Percentiles rank a stretch among this genome's conserved stretches.
phyloP scores from a whole-genome alignment of 2,888 invertebrate genomes.

The Eupithecia centaureata region DNA sequence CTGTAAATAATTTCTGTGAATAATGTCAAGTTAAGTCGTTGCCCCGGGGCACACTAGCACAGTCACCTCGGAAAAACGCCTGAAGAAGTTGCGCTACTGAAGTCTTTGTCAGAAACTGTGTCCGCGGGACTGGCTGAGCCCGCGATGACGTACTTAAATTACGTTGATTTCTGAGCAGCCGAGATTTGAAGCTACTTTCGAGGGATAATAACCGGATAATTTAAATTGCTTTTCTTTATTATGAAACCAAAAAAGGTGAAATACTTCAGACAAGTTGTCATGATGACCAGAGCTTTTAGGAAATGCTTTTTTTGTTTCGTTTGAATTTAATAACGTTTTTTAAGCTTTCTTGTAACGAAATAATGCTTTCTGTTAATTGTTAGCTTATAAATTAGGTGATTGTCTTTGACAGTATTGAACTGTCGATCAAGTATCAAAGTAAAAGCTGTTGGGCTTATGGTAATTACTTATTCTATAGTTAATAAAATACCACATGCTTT shows the following conservation, averaged over 20 bases:
- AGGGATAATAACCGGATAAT: constrained; percentile 37
- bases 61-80: too few species aligned
- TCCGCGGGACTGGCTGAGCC: constrained; percentile 21
- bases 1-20: too few species aligned
- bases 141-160: constrained; percentile 35
- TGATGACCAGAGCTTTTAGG: constrained; percentile 18
- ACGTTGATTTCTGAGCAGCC: constrained; percentile 34
- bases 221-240: constrained; percentile 38
- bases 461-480: background rate
- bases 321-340: background rate
- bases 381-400: background rate
- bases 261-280: constrained; percentile 26
- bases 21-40: too few species aligned
- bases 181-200: constrained; percentile 30
- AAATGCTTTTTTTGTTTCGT: constrained; percentile 4
- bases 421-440: background rate
- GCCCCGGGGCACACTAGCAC: too few species aligned
- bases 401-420: background rate
- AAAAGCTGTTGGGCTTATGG: background rate
- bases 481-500: background rate
- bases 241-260: constrained; percentile 26
- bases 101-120: background rate
- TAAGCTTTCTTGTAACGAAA: background rate
- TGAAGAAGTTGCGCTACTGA: constrained; percentile 22
- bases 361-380: background rate